Conservation (phyloP, 2,888 invertebrate genomes). For the Andricus curvator region DNA sequence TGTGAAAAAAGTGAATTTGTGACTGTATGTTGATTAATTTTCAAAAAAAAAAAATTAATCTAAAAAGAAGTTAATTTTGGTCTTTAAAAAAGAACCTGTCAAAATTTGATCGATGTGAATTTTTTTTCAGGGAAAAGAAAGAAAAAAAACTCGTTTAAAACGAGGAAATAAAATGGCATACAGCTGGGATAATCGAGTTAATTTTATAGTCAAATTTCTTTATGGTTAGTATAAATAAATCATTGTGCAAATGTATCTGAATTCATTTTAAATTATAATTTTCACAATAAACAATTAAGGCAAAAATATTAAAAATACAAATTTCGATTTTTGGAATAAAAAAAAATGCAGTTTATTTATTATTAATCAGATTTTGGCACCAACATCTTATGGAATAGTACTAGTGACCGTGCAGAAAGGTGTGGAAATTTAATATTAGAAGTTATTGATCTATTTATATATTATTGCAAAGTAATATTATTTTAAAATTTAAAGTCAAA, state of each 20-base stretch:
- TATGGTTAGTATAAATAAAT: constrained; percentile 84
- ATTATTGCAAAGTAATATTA: background rate
- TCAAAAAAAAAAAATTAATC: background rate
- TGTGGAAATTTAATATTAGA: background rate
- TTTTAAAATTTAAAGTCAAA: background rate
- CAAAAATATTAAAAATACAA: too few relatives aligned
- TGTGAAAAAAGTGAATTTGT: constrained; percentile 9
- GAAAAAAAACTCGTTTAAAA: background rate
- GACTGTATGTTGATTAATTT: background rate
- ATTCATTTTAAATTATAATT: background rate
- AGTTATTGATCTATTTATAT: too few relatives aligned
- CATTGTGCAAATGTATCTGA: background rate
- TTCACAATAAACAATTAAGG: too few relatives aligned
- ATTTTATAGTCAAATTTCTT: constrained; percentile 89
- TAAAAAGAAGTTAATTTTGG: background rate
- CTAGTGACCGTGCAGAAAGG: background rate
- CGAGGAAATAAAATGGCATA: constrained; percentile 83
- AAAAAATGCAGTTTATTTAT: background rate
- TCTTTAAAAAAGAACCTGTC: background rate
- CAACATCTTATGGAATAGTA: background rate
- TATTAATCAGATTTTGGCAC: background rate
- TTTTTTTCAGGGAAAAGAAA: background rate
- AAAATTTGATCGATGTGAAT: background rate
- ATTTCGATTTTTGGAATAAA: too few relatives aligned
- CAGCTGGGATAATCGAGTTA: constrained; percentile 91